Evolutionary conservation across 2,888 invertebrate species (phyloP), one percentile per base, ranked within the genome.

Genomic region (Pheosia tremula): DNA sequence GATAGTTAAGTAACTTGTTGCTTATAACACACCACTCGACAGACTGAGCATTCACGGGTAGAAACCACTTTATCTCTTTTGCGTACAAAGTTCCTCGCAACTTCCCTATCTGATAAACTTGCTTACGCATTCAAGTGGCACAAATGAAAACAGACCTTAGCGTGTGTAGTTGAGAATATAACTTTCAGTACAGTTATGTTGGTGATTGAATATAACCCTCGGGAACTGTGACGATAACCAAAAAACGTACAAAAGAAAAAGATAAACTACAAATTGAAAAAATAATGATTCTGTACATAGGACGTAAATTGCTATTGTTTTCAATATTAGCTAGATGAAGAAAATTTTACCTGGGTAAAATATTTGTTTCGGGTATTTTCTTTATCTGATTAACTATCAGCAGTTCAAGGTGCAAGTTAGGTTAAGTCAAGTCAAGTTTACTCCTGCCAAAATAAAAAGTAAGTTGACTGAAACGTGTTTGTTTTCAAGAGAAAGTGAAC

Each of bases 401-500:
- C 24, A 24, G 24, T 24, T 24, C 24, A 24, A 43, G 43, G 9
- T 8, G 4, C 9, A 10, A 9, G 3, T 9, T 4, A 9, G 8
- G 4, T 43, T 2, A 43, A 43, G 10, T 43, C 50, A 6, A 8
- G 24, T 50, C 24, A 24, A 24, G 50, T 24, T 50, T 4, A 47
- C 47, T 11, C n/a, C n/a, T 0, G 1, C 47, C 47, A n/a, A 47
- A 11, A 24, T 50, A n/a, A 50, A 24, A 50, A 50, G 9, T 50
- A 24, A 24, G 50, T 50, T 7, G 13, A 24, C 24, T 24, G 50
- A 24, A 43, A 7, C 39, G 2, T 39, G 55, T 55, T 55, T 55
- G 55, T 55, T 55, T 39, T 41, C 39, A 55, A 55, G 56, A 56
- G 56, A 56, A 45, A 45, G 56, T 36, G 56, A 39, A 55, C 45